Evolutionary conservation across 2,888 invertebrate species (phyloP), one percentile per base, ranked within the genome.

Genomic region (Metacarcinus magister): DNA sequence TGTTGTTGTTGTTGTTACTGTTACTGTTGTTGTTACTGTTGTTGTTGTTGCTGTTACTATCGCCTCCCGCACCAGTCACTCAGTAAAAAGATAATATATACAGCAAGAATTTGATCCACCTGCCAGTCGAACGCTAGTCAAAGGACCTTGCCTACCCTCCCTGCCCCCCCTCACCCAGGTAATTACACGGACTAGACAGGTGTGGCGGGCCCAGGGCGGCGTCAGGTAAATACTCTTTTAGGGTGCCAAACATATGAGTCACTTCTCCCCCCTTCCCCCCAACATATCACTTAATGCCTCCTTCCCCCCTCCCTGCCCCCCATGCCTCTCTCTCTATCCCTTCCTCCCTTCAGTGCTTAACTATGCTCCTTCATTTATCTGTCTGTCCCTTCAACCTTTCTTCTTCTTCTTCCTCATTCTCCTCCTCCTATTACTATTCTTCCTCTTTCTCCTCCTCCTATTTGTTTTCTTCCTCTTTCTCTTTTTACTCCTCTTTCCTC

Each of bases 91-190:
- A 67, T 67, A n/a, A 67, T 67, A 67, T 67, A 67, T 67, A 16
- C 54, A 54, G n/a, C 67, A 67, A 67, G n/a, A 67, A 67, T 67
- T 67, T n/a, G 67, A 67, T 67, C 67, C 67, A n/a, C 67, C 67
- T 67, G 67, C n/a, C 67, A n/a, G 67, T 23, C 67, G 5, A 67
- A 67, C 67, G 67, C 67, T 67, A 67, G 23, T 7, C n/a, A n/a
- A 67, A 67, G 67, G n/a, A 23, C 19, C 67, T 23, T n/a, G n/a
- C 23, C 67, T n/a, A 5, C 54, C 54, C 54, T 0, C 19, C n/a
- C n/a, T 7, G 4, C n/a, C n/a, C 23, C 19, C 19, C 4, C 67
- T 67, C 23, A 23, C 3, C 23, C 67, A 67, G 67, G 67, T 67
- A 67, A 67, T 67, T 67, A 67, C 67, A 67, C n/a, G 67, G 67